Evolutionary conservation across 2,797 vertebrate genomes (phyloP), one percentile per base, ranked within the genome.

Genomic region (Enteromius afrohamiltoni): DNA sequence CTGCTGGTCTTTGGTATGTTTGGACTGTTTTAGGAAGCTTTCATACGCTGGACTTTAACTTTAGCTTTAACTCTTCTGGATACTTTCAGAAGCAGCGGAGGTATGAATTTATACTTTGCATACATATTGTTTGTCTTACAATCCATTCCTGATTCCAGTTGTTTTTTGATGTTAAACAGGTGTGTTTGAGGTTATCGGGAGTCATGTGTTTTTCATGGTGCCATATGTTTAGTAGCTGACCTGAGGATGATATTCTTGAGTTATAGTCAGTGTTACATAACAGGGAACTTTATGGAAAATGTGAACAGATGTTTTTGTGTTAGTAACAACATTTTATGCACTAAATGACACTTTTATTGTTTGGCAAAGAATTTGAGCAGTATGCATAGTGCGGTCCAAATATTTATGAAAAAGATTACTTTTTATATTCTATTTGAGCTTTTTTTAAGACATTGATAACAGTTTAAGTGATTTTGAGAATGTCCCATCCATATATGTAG

Each of bases 101-200:
- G 80, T 82, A 76, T 40, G 80, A 21, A 45, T 26, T 34, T 62
- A 51, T n/a, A 69, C 17, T 51, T 16, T 2, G 29, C 77, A 78
- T 29, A 62, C 26, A 23, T 16, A 4, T 62, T 21, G 45, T 71
- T 19, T 73, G 3, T 5, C 19, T 13, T 26, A 31, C 4, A 1
- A 29, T 26, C 58, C 16, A 31, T 34, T 64, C 31, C 23, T 17
- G 58, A 11, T 34, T 55, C 71, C 71, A 76, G 80, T 64, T 55
- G 80, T 42, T 51, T 51, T 82, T 65, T 75, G 47, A 42, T 29
- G 69, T 73, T 45, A 37, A 82, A 40, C 80, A 82, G 80, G 58
- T 82, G 60, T 53, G 64, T 16, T 53, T 8, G 26, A 62, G 60
- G 60, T 47, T 34, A 34, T 73, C 31, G 65, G 14, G 3, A 65